Evolutionary conservation across 2,888 invertebrate species (phyloP), one percentile per base, ranked within the genome.

Genomic region (Torymus texanus): DNA sequence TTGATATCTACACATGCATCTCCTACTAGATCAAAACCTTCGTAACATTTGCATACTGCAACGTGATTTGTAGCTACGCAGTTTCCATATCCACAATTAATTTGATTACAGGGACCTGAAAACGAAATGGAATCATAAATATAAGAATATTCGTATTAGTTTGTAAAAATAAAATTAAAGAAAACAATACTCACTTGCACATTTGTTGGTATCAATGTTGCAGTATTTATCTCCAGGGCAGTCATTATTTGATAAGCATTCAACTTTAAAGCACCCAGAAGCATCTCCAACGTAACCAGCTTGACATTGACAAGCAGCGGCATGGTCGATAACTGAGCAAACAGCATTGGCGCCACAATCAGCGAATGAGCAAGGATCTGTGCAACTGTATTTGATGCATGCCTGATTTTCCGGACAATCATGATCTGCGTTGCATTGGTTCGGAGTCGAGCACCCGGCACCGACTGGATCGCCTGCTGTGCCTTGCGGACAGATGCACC

Each of bases 241-340:
- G 84, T 97, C 96, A 58, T 93, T 92, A 87, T 95, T 93, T 62
- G 93, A 93, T 1, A 95, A 91, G 89, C 97, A 97, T 91, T 97
- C 97, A 2, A 97, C 97, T 90, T 95, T 95, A 88, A 96, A 97
- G 87, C 97, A 97, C 55, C 97, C 97, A 72, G 96, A 92, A 4
- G 96, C 94, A 91, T 97, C 96, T 11, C 97, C 97, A 51, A 97
- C 91, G 88, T 94, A 94, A 21, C 97, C 97, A 79, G 94, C 93
- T 58, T 95, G 95, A 88, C 97, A 97, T 55, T 92, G 92, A 87
- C 97, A 97, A 24, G 93, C 91, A 0, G 95, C 93, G 71, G 91
- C 92, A 85, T 97, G 97, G 82, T 94, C 94, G 24, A 93, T 91
- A 0, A 95, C 94, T 55, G 93, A 92, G 87, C 97, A 97, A 59